Percentiles rank a stretch among this genome's conserved stretches.
phyloP scores from a whole-genome alignment of 2,113 vertebrate species.

The Macroglossus sobrinus region DNA sequence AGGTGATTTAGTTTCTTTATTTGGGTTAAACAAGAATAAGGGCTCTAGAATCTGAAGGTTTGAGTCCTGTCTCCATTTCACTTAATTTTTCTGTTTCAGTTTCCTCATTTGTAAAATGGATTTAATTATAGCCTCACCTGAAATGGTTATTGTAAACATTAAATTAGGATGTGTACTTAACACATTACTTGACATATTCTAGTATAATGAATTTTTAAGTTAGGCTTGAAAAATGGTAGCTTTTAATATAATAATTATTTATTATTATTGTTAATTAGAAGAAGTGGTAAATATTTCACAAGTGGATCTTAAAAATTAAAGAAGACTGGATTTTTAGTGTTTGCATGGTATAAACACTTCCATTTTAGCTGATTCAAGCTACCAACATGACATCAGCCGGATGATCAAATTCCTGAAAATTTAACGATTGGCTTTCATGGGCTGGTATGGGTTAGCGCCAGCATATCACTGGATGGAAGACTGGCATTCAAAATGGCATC shows the following conservation, averaged over 20 bases:
- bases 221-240: not conserved
- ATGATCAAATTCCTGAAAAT: not conserved
- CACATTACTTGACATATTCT: not conserved
- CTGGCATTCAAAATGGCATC: not conserved
- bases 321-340: not conserved
- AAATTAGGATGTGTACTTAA: not conserved
- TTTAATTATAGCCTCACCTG: not conserved
- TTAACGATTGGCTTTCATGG: not conserved
- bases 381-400: not conserved
- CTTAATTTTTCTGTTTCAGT: not conserved
- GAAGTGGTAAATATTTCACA: not conserved
- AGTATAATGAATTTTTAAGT: not conserved
- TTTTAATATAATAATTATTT: not conserved
- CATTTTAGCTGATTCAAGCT: not conserved
- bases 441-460: not conserved
- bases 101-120: not conserved
- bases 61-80: not conserved
- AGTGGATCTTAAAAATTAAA: not conserved
- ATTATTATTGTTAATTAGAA: not conserved
- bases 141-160: not conserved
- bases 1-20: not conserved
- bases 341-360: not conserved
- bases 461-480: not conserved
- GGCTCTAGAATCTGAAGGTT: not conserved
- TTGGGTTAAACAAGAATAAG: not conserved